Percentiles rank a stretch among this genome's conserved stretches.
phyloP scores from a whole-genome alignment of 2,888 invertebrate species.

The Euclidia mi region DNA sequence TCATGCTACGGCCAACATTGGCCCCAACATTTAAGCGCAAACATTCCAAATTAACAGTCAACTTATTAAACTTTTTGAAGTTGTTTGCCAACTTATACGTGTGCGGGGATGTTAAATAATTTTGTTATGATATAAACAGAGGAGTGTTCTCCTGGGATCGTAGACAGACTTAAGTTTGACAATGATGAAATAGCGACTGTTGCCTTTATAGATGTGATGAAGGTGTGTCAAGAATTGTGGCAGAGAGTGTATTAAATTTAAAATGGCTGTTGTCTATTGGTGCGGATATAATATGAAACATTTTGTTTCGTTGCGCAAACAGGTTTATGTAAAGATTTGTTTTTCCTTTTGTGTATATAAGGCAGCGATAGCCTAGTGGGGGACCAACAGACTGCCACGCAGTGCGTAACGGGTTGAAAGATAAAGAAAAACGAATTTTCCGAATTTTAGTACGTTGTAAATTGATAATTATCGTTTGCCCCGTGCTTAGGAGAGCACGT shows the following conservation, averaged over 20 bases:
- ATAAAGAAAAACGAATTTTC: no score
- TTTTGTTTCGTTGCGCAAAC: no score
- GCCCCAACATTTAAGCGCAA: constrained; percentile 25
- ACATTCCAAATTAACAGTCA: constrained; percentile 30
- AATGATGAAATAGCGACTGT: constrained; percentile 43
- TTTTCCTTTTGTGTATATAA: background rate
- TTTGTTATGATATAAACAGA: constrained; percentile 57
- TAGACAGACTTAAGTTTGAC: constrained; percentile 48
- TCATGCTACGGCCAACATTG: constrained; percentile 26
- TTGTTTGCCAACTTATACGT: constrained; percentile 51
- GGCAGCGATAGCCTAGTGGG: no score
- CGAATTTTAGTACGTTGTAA: no score
- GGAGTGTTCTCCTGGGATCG: constrained; percentile 39
- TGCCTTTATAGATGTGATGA: constrained; percentile 4
- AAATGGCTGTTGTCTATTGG: no score
- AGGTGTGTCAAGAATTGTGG: background rate
- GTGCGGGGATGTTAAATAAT: constrained; percentile 55
- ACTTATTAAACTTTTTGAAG: constrained; percentile 60
- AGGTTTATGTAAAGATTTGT: no score
- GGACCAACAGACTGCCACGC: no score
- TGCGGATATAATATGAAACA: no score
- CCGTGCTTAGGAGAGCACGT: no score
- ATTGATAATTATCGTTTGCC: no score
- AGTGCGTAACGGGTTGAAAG: no score
- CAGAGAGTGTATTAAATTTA: no score